Base-by-base conservation (phyloP, 2,113 vertebrate species). In the Morphnarchus princeps region DNA sequence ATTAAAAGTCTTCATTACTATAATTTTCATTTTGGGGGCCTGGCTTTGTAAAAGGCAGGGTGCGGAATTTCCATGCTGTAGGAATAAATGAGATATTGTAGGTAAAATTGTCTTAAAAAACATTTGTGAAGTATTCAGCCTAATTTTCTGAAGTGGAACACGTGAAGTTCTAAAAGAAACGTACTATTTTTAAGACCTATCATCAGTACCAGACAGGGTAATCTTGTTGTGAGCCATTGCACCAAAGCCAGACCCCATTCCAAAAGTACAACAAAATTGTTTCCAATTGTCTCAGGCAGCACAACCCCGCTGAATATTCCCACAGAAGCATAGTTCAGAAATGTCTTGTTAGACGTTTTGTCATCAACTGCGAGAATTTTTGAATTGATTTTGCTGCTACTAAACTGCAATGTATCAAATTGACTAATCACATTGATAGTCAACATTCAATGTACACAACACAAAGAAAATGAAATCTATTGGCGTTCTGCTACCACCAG, bases 291-390 rank as follows among this genome's bases (percentile, higher is more conserved):
- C 54, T 34, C 49, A 18, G 26, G 54, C 43, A 58, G 32, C 84
- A 38, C 1, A 8, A 38, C 21, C 67, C 17, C 1, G 0, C 0
- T 24, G 0, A 82, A 45, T 10, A 40, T 32, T 83, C 50, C 45
- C 17, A 1, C 25, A 20, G 34, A 65, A 86, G 7, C 24, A 18
- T 1, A 6, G 5, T 7, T 67, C 72, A 83, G 19, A 52, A 81
- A 45, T 5, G 7, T 40, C 16, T 80, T 4, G 22, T 45, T 74
- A 9, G 67, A 8, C 15, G 1, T 86, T 65, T 90, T 77, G 28
- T 40, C 76, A 45, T 9, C 49, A 66, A 0, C n/a, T 32, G 32
- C 20, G 69, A 43, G 62, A 9, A 38, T 73, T 81, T 19, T 57
- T 42, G n/a, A 69, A 78, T 67, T 45, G 84, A 93, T 87, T 71